Conservation (phyloP, 2,797 vertebrate species). For the Gastrophryne carolinensis region DNA sequence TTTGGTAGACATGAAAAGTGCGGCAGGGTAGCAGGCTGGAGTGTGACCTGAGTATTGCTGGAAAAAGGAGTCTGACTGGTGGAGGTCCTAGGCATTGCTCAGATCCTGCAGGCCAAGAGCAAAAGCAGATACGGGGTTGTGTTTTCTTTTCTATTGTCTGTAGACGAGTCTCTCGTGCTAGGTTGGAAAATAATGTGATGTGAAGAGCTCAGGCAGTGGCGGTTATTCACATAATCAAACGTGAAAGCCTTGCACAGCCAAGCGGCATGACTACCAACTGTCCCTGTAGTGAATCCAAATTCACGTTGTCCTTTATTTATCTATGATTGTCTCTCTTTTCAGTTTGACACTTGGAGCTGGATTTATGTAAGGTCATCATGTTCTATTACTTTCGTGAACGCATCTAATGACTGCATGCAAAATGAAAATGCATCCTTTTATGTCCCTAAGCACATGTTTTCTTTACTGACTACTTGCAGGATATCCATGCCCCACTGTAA, state of each 20-base stretch:
- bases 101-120: background rate
- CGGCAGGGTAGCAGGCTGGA: background rate
- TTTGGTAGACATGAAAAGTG: background rate
- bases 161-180: background rate
- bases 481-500: no score
- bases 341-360: no score
- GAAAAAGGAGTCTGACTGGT: background rate
- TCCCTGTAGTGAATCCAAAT: background rate
- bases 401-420: no score
- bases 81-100: background rate
- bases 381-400: no score
- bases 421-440: no score
- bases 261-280: background rate
- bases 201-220: background rate
- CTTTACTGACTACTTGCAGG: no score
- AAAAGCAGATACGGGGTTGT: background rate
- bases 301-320: no score
- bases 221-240: constrained; percentile 23
- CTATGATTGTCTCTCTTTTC: no score
- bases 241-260: constrained; percentile 18
- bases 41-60: background rate
- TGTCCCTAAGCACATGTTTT: no score
- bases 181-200: constrained; percentile 6
- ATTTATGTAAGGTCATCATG: no score
- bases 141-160: background rate